Evolutionary conservation across 2,888 invertebrate species (phyloP).

Genomic region (Ophraella communa): DNA sequence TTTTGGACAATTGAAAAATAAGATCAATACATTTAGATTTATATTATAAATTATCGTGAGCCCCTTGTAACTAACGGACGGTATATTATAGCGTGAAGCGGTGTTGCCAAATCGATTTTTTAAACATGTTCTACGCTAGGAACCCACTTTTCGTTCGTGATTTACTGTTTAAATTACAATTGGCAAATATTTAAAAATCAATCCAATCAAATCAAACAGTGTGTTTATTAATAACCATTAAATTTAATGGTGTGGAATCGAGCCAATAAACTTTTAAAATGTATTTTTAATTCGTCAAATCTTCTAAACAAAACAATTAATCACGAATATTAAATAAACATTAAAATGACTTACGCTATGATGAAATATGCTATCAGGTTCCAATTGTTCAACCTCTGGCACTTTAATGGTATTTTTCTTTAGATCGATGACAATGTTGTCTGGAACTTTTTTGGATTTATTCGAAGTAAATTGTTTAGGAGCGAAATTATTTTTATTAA

Average conservation of each 20-base stretch:
- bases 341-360: slow-evolving; percentile 65
- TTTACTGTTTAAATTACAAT: too few species aligned
- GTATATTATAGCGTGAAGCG: too few species aligned
- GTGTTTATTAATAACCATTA: background rate
- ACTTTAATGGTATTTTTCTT: slow-evolving; percentile 74
- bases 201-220: background rate
- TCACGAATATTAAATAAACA: too few species aligned
- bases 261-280: background rate
- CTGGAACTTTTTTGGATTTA: slow-evolving; percentile 66
- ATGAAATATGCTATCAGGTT: slow-evolving; percentile 70
- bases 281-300: background rate
- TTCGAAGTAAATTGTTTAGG: slow-evolving; percentile 65
- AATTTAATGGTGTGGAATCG: background rate
- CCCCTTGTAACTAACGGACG: too few species aligned
- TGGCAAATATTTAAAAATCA: background rate
- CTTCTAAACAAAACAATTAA: background rate
- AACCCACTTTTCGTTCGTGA: too few species aligned
- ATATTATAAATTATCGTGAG: too few species aligned
- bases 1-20: too few species aligned
- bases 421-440: slow-evolving; percentile 77
- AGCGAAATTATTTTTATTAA: slow-evolving; percentile 73
- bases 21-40: too few species aligned
- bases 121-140: too few species aligned
- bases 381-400: slow-evolving; percentile 65
- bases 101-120: too few species aligned